A percentile compares a stretch with the other conserved stretches of the same genome.
These are phyloP conservation scores for Drosophila conformis DNA, from an alignment of 2,888 invertebrate genomes.

Conservation along the genomic window DNA sequence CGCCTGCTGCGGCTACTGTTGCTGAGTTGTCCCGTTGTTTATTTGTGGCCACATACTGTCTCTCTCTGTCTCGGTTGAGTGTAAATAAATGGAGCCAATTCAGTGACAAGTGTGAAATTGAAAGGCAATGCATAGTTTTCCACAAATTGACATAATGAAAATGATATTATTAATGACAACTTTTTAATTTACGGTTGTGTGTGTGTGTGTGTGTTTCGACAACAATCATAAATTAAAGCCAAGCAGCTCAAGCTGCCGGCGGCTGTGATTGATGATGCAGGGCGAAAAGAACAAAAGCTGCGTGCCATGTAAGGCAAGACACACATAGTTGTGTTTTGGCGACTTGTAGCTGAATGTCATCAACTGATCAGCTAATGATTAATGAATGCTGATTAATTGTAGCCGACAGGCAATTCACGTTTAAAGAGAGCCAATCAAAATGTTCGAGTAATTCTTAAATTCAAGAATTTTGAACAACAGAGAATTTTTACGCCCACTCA, in stretches of 20 bases:
- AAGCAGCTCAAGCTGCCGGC: conserved; percentile 39
- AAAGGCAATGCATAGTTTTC: conserved; percentile 37
- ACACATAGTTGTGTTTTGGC: conserved; percentile 12
- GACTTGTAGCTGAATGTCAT: conserved; percentile 29
- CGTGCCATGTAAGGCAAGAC: conserved; percentile 34
- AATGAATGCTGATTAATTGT: conserved; percentile 68
- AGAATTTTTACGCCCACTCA: conserved; percentile 23
- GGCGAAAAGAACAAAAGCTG: conserved; percentile 39
- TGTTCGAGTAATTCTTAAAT: not conserved
- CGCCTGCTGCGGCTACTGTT: conserved; percentile 13
- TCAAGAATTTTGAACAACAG: not conserved
- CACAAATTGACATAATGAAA: conserved; percentile 69
- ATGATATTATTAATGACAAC: conserved; percentile 64
- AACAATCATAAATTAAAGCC: conserved; percentile 68
- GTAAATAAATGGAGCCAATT: conserved; percentile 44
- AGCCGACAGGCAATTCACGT: conserved; percentile 8
- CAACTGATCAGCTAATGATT: conserved; percentile 63
- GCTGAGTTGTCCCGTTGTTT: conserved; percentile 42
- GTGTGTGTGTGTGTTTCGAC: not conserved
- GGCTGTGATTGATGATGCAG: conserved; percentile 63
- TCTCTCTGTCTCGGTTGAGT: conserved; percentile 14
- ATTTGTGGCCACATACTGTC: conserved; percentile 33
- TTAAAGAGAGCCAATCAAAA: conserved; percentile 17
- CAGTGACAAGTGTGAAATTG: conserved; percentile 41
- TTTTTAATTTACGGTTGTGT: conserved; percentile 18